Percentiles rank a stretch among this genome's conserved stretches.
Conservation (phyloP, 2,888 invertebrate species). For the Plemyria rubiginata region DNA sequence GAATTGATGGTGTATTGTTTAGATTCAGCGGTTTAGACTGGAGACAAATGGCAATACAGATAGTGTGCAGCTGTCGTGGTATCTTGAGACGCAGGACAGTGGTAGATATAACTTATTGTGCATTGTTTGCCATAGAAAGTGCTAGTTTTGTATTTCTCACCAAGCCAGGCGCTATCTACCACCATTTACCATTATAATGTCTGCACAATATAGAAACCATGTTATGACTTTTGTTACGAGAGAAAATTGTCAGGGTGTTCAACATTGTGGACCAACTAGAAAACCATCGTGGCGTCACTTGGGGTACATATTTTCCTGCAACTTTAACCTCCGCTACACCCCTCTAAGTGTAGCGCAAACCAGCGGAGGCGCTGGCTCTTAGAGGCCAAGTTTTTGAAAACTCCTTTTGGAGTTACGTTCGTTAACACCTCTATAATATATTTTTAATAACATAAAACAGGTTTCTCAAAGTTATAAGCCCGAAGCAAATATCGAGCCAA, state of each 20-base stretch:
- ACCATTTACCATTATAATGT: background rate
- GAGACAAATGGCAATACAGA: constrained; percentile 1
- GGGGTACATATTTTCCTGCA: no score
- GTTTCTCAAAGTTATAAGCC: constrained; percentile 14
- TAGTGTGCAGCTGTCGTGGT: background rate
- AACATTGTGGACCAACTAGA: background rate
- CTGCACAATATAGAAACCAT: background rate
- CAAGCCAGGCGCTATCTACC: background rate
- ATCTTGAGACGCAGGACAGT: background rate
- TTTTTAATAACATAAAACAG: constrained; percentile 11
- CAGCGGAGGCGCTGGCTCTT: no score
- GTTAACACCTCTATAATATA: no score
- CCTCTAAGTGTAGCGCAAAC: no score
- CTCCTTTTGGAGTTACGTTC: no score
- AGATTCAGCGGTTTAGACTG: constrained; percentile 8
- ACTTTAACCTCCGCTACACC: no score
- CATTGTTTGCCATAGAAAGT: constrained; percentile 4
- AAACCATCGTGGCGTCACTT: no score
- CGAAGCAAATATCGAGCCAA: constrained; percentile 28
- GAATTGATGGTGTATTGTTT: constrained; percentile 21
- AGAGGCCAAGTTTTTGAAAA: no score
- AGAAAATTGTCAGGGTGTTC: background rate
- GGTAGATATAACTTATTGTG: constrained; percentile 1
- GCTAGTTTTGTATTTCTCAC: background rate
- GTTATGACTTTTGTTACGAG: background rate